phyloP scores from a whole-genome alignment of 2,113 vertebrate species.

The Penelope pileata region DNA sequence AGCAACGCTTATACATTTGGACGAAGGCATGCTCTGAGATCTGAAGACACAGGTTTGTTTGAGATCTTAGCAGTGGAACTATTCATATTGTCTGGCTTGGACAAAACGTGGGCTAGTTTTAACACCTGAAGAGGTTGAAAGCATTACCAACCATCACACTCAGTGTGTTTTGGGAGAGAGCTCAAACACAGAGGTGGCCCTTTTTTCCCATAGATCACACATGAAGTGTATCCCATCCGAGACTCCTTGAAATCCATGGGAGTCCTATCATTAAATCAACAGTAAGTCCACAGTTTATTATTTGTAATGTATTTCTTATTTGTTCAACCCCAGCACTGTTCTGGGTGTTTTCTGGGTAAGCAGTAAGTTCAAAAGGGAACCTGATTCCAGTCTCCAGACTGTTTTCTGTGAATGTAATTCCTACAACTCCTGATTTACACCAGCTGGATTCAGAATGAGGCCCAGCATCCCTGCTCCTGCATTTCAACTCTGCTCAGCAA shows the following conservation, averaged over 20 bases:
- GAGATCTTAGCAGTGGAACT: background rate
- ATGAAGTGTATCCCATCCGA: background rate
- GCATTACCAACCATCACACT: background rate
- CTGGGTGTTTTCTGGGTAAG: background rate
- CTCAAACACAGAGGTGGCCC: background rate
- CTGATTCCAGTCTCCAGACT: background rate
- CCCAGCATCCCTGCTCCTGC: background rate
- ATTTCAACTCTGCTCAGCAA: background rate
- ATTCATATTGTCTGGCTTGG: background rate
- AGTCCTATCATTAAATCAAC: slow-evolving; percentile 20
- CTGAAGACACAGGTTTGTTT: background rate
- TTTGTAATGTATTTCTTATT: slow-evolving; percentile 47
- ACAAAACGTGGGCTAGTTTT: background rate
- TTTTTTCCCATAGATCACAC: background rate
- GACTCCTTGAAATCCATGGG: background rate
- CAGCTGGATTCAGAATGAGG: background rate
- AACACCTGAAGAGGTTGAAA: background rate
- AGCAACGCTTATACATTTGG: background rate
- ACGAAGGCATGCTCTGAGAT: background rate
- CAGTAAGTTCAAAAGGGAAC: slow-evolving; percentile 23
- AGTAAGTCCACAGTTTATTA: slow-evolving; percentile 26
- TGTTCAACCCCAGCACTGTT: background rate
- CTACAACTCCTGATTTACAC: background rate
- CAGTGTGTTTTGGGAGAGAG: background rate
- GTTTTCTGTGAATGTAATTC: background rate